Percentiles rank a stretch among this genome's conserved stretches.
Conservation (phyloP, 1,140 invertebrate genomes). For the Diachasmimorpha longicaudata region DNA sequence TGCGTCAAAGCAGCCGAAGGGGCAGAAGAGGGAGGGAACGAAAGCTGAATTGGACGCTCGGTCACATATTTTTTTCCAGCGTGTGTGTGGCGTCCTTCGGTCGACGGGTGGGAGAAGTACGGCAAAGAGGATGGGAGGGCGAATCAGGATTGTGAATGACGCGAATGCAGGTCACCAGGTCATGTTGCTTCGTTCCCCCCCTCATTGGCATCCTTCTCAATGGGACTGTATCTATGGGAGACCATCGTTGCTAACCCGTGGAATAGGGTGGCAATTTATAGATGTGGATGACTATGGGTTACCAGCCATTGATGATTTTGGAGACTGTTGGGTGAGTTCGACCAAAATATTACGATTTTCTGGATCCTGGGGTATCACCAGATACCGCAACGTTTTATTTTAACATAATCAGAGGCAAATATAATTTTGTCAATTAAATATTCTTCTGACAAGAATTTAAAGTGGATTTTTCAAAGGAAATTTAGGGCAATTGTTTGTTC, state of each 20-base stretch:
- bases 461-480: no score
- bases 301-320: no score
- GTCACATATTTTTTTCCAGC: slow-evolving; percentile 8
- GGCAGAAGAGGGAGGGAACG: not conserved
- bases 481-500: no score
- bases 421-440: no score
- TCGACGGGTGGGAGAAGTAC: slow-evolving; percentile 26
- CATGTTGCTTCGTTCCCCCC: slow-evolving; percentile 50
- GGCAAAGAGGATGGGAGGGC: slow-evolving; percentile 10
- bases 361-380: no score
- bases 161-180: slow-evolving; percentile 62
- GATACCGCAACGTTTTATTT: no score
- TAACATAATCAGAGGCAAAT: no score
- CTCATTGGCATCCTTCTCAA: slow-evolving; percentile 50
- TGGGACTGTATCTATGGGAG: slow-evolving; percentile 57
- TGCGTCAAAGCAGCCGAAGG: not conserved
- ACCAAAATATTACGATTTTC: no score
- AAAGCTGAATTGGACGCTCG: not conserved
- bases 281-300: no score
- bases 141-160: slow-evolving; percentile 57
- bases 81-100: slow-evolving; percentile 36
- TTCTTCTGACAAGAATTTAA: no score
- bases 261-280: not conserved
- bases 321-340: no score
- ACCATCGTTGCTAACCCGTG: slow-evolving; percentile 4